Base-by-base conservation (phyloP, 2,797 vertebrate species). In the Champsocephalus esox region DNA sequence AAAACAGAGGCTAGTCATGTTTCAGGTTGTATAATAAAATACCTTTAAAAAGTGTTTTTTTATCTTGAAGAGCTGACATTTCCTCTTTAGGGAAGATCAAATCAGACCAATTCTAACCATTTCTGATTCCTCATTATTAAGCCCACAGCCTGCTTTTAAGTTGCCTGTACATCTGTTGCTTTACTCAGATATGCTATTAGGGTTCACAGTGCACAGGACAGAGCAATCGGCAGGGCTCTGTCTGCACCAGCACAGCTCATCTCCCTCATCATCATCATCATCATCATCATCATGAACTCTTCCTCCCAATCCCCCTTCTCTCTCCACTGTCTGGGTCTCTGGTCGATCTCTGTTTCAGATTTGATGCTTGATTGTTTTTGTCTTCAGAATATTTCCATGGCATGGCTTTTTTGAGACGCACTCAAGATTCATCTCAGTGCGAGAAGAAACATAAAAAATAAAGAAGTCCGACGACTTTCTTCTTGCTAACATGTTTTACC, bases 141-240 rank as follows among this genome's bases (percentile, higher is more conserved):
- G 48, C 59, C 52, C 10, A 3, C 16, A 70, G 62, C 34, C 38
- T 82, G 66, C 1, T 0, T 56, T 45, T 60, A 7, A 3, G 50
- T 44, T 48, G 50, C 70, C 50, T 44, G 45, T 11, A 12, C 60
- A 38, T 77, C 66, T 60, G 61, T 69, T 58, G 45, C 50, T 77
- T 28, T 75, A 54, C 48, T 85, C 71, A 83, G 49, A 75, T 82
- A 59, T 79, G 73, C 41, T 85, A 32, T 82, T 73, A 66, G 85
- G 75, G 80, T 77, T 80, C 73, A 73, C 70, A 63, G 76, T 65
- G 68, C 61, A 79, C 64, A 49, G 73, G 72, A 71, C 76, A 79
- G 60, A 73, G 66, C 70, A 80, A 84, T 87, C 80, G 86, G 83
- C 82, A 93, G 70, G 5, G 60, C 54, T 80, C 60, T 48, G 75